Evolutionary conservation across 1,140 invertebrate species (phyloP).

Genomic region (Temnothorax longispinosus): DNA sequence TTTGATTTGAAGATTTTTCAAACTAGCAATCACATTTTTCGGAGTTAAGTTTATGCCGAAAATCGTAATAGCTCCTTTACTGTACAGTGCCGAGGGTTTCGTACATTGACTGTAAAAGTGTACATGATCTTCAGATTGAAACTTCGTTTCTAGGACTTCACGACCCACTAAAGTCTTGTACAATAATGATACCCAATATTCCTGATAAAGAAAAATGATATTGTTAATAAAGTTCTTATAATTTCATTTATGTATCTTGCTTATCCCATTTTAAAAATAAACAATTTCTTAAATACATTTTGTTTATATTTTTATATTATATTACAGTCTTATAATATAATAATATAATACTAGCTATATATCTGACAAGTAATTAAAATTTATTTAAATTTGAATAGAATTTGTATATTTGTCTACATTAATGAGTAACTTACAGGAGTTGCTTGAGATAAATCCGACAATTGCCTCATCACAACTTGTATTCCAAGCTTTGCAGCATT

Average conservation of each 20-base stretch:
- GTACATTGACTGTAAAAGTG: constrained; percentile 85
- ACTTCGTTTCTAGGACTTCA: constrained; percentile 82
- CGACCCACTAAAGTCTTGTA: constrained; percentile 85
- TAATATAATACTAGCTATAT: not conserved
- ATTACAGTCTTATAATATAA: not conserved
- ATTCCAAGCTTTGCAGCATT: constrained; percentile 83
- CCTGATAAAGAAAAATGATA: constrained; percentile 74
- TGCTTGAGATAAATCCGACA: constrained; percentile 77
- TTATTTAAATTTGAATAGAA: not conserved
- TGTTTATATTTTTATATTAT: not conserved
- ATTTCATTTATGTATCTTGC: not conserved
- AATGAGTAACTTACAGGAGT: constrained; percentile 82
- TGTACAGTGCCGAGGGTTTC: constrained; percentile 77
- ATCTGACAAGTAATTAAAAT: not conserved
- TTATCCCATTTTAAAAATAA: not conserved
- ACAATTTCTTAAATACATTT: not conserved
- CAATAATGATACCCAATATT: constrained; percentile 85
- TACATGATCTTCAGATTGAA: constrained; percentile 74
- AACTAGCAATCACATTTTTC: constrained; percentile 61
- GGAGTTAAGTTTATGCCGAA: constrained; percentile 83
- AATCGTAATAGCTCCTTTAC: constrained; percentile 81
- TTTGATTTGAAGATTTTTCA: constrained; percentile 77
- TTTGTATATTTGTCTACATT: not conserved
- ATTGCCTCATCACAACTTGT: constrained; percentile 84
- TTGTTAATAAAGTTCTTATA: not conserved